Base-by-base conservation (phyloP, 2,797 vertebrate genomes). In the Mycteria americana region DNA sequence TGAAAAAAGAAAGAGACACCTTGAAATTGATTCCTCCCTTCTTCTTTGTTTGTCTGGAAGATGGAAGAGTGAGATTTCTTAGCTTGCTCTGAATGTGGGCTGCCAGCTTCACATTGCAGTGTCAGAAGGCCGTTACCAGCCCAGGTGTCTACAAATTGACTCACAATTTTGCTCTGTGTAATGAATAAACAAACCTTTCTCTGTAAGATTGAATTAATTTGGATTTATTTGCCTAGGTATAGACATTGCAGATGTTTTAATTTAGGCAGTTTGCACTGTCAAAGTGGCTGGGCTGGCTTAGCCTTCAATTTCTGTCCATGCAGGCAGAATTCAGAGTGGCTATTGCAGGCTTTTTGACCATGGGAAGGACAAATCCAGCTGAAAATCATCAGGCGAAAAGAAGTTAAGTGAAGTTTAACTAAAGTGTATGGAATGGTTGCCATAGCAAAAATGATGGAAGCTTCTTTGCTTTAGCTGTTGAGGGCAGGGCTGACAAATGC, bases 151-250 rank as follows among this genome's bases (percentile, higher is more conserved):
- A 91, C 84, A 89, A 72, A 89, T 41, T 85, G 92, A 96, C 81
- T 95, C 92, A 97, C 88, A 92, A 33, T 93, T 95, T 91, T 75
- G 45, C 53, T 81, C 78, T 94, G 81, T 96, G 95, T 95, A 95
- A 92, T 83, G 94, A 95, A 96, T 95, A 97, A 96, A 97, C 88
- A 96, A 95, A 68, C 75, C 68, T 91, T 85, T 28, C 72, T 68
- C 84, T 59, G 75, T 88, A 91, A 92, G 86, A 85, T 33, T 85
- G 92, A 93, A 93, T 89, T 93, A 95, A 96, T 95, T 91, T 88
- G 84, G 93, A 51, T 92, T 92, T 97, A 96, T 97, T 97, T 95
- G 93, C 72, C 88, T 62, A 83, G 68, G 33, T 86, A 84, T 15
- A 95, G 90, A 89, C 88, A 69, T 23, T 94, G 78, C 72, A 94